phyloP scores from a whole-genome alignment of 1,140 invertebrate genomes.

The Prorops nasuta region DNA sequence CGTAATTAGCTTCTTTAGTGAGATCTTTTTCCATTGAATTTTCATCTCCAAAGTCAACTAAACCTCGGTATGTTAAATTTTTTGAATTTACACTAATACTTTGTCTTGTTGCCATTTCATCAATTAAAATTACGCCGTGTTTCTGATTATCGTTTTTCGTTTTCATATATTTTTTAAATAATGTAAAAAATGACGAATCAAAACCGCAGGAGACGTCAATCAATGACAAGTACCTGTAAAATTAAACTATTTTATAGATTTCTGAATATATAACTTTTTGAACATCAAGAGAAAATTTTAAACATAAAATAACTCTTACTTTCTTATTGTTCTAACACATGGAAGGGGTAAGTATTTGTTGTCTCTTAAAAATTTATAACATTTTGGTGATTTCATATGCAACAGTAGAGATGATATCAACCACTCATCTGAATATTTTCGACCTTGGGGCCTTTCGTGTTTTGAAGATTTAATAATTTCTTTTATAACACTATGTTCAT shows the following conservation, averaged over 20 bases:
- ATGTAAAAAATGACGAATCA: conserved; percentile 17
- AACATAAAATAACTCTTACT: background rate
- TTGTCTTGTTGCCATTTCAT: conserved; percentile 22
- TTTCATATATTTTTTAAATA: conserved; percentile 15
- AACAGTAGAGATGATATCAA: background rate
- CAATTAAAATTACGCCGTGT: conserved; percentile 18
- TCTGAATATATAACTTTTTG: conserved; percentile 2
- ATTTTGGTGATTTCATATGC: background rate
- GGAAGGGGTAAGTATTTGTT: background rate
- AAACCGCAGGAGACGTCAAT: conserved; percentile 16
- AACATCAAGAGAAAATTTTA: background rate
- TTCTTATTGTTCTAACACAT: background rate
- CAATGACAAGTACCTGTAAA: conserved; percentile 17
- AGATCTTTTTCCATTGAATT: background rate
- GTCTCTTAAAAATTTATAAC: background rate
- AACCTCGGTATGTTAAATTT: conserved; percentile 18
- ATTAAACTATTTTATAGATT: conserved; percentile 3
- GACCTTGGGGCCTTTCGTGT: background rate
- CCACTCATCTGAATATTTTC: background rate
- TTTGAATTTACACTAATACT: conserved; percentile 13
- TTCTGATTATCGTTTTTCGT: conserved; percentile 12
- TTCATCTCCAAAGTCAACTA: conserved; percentile 21
- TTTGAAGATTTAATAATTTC: background rate
- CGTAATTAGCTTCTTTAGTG: conserved; percentile 18
- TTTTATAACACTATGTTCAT: background rate